Evolutionary conservation across 2,113 vertebrate species (phyloP).

Genomic region (Anas platyrhynchos): DNA sequence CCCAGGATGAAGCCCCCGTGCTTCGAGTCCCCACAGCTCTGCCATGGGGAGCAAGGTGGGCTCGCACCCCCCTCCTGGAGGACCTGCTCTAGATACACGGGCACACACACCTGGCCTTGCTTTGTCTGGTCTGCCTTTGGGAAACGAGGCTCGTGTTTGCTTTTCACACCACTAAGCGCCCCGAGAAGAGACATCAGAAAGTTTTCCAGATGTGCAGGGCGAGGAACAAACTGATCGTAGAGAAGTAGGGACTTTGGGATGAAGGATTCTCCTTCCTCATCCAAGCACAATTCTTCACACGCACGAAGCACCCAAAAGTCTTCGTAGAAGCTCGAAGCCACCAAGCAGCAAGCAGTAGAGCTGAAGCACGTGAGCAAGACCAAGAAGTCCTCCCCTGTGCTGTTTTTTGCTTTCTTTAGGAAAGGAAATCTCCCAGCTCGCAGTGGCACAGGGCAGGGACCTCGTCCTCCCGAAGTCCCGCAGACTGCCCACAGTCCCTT

Average conservation of each 20-base stretch:
- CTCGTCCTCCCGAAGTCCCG: background rate
- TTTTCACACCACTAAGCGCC: background rate
- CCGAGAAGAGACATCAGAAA: background rate
- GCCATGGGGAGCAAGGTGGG: no score
- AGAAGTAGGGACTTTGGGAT: background rate
- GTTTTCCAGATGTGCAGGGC: background rate
- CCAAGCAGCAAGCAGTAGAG: background rate
- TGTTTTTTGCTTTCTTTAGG: background rate
- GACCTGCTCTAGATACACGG: background rate
- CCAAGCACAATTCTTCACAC: background rate
- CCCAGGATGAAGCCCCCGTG: background rate
- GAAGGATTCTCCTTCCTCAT: background rate
- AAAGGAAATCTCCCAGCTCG: accelerated
- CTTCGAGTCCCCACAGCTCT: background rate
- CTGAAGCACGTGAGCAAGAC: background rate
- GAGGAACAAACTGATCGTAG: accelerated
- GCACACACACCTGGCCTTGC: background rate
- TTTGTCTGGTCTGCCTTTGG: background rate
- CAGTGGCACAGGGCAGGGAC: accelerated
- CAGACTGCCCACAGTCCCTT: background rate
- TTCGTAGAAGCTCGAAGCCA: background rate
- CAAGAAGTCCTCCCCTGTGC: background rate
- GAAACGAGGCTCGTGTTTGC: background rate
- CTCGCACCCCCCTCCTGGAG: background rate
- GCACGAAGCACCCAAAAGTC: background rate